phyloP scores from a whole-genome alignment of 2,113 vertebrate genomes.

The Myodes glareolus region DNA sequence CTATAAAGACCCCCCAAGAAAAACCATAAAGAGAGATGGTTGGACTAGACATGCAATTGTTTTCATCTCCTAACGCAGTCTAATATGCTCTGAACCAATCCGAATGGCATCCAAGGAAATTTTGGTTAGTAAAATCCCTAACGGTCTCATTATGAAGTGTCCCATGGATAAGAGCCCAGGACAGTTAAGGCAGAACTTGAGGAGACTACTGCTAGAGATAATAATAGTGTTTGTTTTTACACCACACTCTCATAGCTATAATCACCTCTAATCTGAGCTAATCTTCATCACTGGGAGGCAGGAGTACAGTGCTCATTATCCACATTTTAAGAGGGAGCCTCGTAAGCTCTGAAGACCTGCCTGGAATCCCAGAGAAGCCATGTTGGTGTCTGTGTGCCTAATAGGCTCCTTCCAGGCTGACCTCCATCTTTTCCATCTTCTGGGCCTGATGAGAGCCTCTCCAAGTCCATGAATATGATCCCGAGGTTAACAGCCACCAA shows the following conservation, averaged over 20 bases:
- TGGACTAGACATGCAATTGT: background rate
- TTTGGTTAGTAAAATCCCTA: constrained; percentile 62
- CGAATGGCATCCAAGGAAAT: constrained; percentile 67
- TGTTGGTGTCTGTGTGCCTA: constrained; percentile 35
- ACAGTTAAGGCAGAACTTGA: constrained; percentile 63
- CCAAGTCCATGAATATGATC: background rate
- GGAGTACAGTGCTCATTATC: constrained; percentile 55
- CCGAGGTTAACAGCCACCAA: background rate
- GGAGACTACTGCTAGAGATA: constrained; percentile 69
- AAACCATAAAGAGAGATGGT: constrained; percentile 8
- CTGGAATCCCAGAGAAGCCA: constrained; percentile 48
- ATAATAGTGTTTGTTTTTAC: constrained; percentile 72
- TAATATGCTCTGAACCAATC: constrained; percentile 56
- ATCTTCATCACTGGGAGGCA: constrained; percentile 61
- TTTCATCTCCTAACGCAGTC: constrained; percentile 18
- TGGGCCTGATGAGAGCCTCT: background rate
- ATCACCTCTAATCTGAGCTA: constrained; percentile 69
- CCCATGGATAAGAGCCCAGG: constrained; percentile 43
- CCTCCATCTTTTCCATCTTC: background rate
- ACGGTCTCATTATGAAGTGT: constrained; percentile 66
- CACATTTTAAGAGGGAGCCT: constrained; percentile 50
- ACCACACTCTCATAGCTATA: constrained; percentile 66
- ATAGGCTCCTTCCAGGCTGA: background rate
- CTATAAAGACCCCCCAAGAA: background rate
- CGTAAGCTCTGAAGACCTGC: constrained; percentile 33